A percentile compares a stretch with the other conserved stretches of the same genome.
Evolutionary conservation across 2,797 vertebrate genomes (phyloP).

Genomic region (Gymnothorax reevesii): DNA sequence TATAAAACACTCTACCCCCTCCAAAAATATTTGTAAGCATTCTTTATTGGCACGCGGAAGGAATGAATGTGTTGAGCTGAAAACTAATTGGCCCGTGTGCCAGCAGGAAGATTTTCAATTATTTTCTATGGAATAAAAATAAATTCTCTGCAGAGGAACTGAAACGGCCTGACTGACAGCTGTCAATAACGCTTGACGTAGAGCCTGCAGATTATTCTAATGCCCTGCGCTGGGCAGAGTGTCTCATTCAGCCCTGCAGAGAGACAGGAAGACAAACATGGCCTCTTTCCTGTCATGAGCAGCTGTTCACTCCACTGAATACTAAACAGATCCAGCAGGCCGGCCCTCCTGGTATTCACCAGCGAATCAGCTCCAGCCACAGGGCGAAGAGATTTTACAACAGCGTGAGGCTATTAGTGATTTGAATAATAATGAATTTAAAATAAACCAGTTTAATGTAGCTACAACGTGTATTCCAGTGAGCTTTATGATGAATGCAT

Average conservation of each 20-base stretch:
- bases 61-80: neutral
- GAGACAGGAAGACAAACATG: slow-evolving; percentile 3
- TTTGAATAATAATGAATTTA: neutral
- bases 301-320: neutral
- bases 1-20: neutral
- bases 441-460: neutral
- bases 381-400: neutral
- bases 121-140: neutral
- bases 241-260: neutral
- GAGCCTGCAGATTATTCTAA: slow-evolving; percentile 3
- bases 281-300: neutral
- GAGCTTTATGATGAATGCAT: neutral
- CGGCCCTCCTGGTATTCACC: neutral
- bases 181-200: slow-evolving; percentile 3
- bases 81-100: neutral
- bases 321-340: neutral
- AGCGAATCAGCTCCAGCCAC: neutral
- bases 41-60: neutral
- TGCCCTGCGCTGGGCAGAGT: neutral
- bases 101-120: neutral
- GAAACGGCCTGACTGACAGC: slow-evolving; percentile 17
- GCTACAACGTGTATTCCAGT: neutral
- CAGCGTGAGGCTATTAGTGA: neutral
- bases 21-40: neutral
- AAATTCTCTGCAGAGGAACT: neutral